phyloP scores from a whole-genome alignment of 1,140 invertebrate genomes.

The Olivierus martensii region DNA sequence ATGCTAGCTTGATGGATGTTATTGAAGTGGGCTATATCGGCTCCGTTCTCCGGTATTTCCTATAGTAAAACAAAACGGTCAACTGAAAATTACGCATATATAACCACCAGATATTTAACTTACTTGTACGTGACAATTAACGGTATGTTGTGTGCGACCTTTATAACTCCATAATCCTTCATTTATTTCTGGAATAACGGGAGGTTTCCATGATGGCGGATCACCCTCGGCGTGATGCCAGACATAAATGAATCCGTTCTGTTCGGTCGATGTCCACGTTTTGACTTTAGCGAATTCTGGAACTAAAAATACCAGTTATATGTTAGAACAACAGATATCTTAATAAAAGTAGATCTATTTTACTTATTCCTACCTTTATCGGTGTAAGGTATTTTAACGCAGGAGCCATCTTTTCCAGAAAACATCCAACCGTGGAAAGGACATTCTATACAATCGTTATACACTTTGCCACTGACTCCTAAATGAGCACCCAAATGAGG shows the following conservation, averaged over 20 bases:
- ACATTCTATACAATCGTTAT: constrained; percentile 63
- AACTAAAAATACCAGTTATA: too few species aligned
- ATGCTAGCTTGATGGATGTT: constrained; percentile 51
- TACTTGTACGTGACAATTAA: constrained; percentile 40
- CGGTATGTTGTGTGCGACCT: constrained; percentile 52
- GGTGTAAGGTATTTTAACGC: constrained; percentile 51
- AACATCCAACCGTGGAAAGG: constrained; percentile 82
- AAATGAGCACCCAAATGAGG: constrained; percentile 79
- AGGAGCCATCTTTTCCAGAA: constrained; percentile 50
- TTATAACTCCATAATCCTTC: constrained; percentile 46
- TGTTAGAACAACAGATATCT: too few species aligned
- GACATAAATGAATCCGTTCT: constrained; percentile 58
- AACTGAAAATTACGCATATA: not conserved
- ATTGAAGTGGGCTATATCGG: constrained; percentile 63
- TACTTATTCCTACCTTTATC: constrained; percentile 32
- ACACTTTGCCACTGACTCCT: constrained; percentile 54
- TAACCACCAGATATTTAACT: not conserved
- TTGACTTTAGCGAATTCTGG: constrained; percentile 30
- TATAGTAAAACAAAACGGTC: constrained; percentile 27
- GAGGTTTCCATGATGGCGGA: constrained; percentile 52
- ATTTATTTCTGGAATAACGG: constrained; percentile 39
- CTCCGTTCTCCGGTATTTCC: constrained; percentile 86
- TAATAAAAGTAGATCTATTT: too few species aligned
- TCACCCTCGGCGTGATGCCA: constrained; percentile 65
- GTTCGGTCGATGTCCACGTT: constrained; percentile 49